Evolutionary conservation across 2,797 vertebrate species (phyloP).

Genomic region (Steatocranus sp.): DNA sequence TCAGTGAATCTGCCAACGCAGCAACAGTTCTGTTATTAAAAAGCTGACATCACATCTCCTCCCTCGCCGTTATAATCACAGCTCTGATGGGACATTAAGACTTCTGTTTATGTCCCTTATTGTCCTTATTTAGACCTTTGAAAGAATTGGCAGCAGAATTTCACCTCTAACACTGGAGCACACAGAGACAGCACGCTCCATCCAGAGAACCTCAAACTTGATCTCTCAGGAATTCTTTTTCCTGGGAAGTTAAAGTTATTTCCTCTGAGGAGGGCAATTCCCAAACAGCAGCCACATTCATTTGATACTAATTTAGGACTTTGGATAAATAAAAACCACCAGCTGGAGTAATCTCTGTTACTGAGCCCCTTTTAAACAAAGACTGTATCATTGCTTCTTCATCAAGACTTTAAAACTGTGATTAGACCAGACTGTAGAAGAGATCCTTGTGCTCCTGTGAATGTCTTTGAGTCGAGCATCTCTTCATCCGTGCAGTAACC

Average conservation of each 20-base stretch:
- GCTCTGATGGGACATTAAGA: rapidly evolving
- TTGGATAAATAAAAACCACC: rapidly evolving
- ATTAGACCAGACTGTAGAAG: rapidly evolving
- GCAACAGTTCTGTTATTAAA: neutral
- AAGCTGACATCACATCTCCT: neutral
- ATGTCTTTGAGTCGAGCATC: neutral
- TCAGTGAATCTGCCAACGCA: neutral
- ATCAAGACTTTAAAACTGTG: rapidly evolving
- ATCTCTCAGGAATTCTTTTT: neutral
- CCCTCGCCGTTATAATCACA: neutral
- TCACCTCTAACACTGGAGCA: rapidly evolving
- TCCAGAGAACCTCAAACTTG: neutral
- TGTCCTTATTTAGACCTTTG: neutral
- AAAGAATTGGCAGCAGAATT: rapidly evolving
- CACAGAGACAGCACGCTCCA: rapidly evolving
- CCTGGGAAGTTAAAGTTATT: neutral
- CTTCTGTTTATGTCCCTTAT: neutral
- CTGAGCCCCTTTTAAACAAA: neutral
- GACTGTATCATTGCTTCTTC: neutral
- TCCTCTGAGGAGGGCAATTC: rapidly evolving
- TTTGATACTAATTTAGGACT: neutral
- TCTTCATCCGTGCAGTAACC: rapidly evolving
- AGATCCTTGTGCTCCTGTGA: neutral
- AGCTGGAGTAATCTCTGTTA: rapidly evolving
- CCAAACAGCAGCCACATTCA: rapidly evolving